A percentile compares a stretch with the other conserved stretches of the same genome.
phyloP scores from a whole-genome alignment of 2,888 invertebrate genomes.

The Cancer borealis region DNA sequence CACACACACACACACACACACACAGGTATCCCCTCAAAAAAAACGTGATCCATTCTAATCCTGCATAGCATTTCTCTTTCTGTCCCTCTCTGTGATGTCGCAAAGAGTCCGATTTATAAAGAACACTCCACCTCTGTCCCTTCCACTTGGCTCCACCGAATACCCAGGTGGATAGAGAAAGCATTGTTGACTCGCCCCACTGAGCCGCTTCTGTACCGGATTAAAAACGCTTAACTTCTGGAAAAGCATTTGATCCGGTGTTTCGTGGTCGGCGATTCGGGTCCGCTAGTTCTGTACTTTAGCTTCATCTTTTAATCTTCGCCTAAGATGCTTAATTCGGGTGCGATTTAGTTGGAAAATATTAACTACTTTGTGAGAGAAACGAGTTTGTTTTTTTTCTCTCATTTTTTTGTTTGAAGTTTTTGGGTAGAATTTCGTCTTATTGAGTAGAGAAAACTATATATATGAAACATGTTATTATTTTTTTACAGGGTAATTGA shows the following conservation, averaged over 20 bases:
- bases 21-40: neutral
- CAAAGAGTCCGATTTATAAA: neutral
- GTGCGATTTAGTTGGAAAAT: neutral
- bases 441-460: too few relatives aligned
- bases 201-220: neutral
- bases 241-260: conserved; percentile 10
- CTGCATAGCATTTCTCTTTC: neutral
- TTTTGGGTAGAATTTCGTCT: too few relatives aligned
- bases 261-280: neutral
- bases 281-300: neutral
- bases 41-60: neutral
- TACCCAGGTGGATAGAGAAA: neutral
- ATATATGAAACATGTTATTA: too few relatives aligned
- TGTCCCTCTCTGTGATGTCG: too few relatives aligned
- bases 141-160: neutral
- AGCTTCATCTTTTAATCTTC: neutral
- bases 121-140: neutral
- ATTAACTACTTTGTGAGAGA: neutral
- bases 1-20: neutral
- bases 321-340: neutral
- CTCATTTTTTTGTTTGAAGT: too few relatives aligned
- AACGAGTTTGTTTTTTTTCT: neutral
- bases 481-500: too few relatives aligned
- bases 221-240: conserved; percentile 15
- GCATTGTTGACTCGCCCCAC: neutral